Evolutionary conservation across 2,888 invertebrate genomes (phyloP), one percentile per base, ranked within the genome.

Genomic region (Strigamia crassipes): DNA sequence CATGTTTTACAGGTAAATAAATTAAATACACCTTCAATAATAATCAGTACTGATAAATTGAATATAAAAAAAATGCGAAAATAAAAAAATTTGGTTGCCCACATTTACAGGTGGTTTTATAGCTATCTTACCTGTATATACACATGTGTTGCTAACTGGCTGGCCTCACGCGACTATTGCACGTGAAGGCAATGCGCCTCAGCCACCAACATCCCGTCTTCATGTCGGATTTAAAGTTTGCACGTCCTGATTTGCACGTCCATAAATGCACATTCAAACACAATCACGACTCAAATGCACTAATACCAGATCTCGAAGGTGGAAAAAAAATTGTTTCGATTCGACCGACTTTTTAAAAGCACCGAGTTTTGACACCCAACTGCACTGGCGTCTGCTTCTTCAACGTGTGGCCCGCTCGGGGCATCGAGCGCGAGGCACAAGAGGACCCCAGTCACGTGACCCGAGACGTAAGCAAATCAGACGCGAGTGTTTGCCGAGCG

Each of bases 61-160:
- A n/a, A 13, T 27, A 73, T 2, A 1, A 73, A 73, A 73, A 73
- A 31, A 27, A 27, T 27, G 8, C 23, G 3, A 66, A 66, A 13
- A 27, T 27, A 73, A 73, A 27, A 73, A 31, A 31, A 27, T 31
- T 27, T 31, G 3, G 12, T 73, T 38, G 9, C 73, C 73, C 15
- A 27, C 21, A 56, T 73, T 73, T 27, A 27, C 73, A 73, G 73
- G 73, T 31, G 56, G 73, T 73, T 73, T 73, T 73, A 66, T 31
- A 73, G n/a, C 13, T 9, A 12, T 73, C 73, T 73, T 73, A 73
- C 73, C 73, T 73, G 73, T 73, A 73, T 73, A 73, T 73, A 73
- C 73, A 73, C 73, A 73, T 73, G 73, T 73, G 73, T 73, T 73
- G 73, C 73, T 73, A 73, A 73, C 73, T 73, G 73, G 73, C 73